Conservation (phyloP, 2,797 vertebrate species). For the Cephalopachus bancanus region DNA sequence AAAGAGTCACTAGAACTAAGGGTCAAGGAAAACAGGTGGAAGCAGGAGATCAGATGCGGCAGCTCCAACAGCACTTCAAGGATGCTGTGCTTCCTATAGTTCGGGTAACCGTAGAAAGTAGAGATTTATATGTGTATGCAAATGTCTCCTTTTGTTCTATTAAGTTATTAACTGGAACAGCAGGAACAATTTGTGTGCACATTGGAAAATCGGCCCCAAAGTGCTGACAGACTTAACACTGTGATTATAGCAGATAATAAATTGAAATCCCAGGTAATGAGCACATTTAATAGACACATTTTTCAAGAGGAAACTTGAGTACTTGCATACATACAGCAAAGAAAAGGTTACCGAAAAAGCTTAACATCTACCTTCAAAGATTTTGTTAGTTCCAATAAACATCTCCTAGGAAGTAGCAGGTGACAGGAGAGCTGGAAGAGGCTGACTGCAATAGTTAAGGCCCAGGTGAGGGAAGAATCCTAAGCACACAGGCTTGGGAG, state of each 20-base stretch:
- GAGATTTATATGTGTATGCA: background rate
- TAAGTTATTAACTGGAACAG: conserved; percentile 76
- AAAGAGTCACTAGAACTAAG: background rate
- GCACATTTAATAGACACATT: background rate
- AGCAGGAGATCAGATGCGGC: background rate
- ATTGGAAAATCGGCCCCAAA: conserved; percentile 67
- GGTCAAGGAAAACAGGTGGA: background rate
- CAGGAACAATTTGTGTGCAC: conserved; percentile 63
- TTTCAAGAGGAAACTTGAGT: conserved; percentile 32
- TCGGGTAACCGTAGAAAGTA: background rate
- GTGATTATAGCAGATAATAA: conserved; percentile 68
- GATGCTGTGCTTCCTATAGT: background rate
- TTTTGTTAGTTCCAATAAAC: background rate
- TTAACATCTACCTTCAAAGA: background rate
- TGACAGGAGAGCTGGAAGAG: background rate
- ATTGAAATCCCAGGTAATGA: conserved; percentile 53
- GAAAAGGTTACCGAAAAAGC: background rate
- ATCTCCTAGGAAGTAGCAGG: background rate
- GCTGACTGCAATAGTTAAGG: background rate
- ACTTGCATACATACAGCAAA: background rate
- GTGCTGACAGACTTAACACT: conserved; percentile 61
- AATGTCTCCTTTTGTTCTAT: conserved; percentile 51
- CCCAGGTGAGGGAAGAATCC: background rate
- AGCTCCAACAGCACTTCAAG: background rate
- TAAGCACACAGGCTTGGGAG: background rate